Conservation (phyloP, 2,888 invertebrate species). For the Peribatodes rhomboidaria region DNA sequence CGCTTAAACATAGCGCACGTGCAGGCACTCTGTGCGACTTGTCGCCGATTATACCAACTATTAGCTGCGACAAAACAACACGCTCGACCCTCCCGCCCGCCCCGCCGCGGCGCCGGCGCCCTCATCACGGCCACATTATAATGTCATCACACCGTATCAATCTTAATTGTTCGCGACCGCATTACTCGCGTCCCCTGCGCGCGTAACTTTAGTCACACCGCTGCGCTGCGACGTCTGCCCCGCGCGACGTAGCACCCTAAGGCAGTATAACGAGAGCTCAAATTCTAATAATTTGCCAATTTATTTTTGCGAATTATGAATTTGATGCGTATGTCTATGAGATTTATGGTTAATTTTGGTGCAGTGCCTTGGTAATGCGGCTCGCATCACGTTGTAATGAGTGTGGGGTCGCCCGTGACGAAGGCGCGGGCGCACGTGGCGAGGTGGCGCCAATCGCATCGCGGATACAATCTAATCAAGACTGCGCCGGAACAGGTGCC, state of each 20-base stretch:
- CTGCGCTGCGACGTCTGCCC: neutral
- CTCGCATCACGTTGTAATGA: slow-evolving; percentile 62
- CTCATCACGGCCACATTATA: slow-evolving; percentile 71
- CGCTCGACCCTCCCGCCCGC: too few relatives aligned
- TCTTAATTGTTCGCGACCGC: slow-evolving; percentile 72
- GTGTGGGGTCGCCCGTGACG: slow-evolving; percentile 43
- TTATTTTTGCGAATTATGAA: slow-evolving; percentile 1
- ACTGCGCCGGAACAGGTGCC: slow-evolving; percentile 38
- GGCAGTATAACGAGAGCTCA: neutral
- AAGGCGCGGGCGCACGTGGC: slow-evolving; percentile 62
- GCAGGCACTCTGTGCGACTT: slow-evolving; percentile 22
- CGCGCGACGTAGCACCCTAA: neutral
- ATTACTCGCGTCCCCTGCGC: slow-evolving; percentile 54
- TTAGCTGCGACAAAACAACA: slow-evolving; percentile 50
- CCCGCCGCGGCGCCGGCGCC: slow-evolving; percentile 48
- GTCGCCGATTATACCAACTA: slow-evolving; percentile 45
- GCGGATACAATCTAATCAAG: slow-evolving; percentile 22
- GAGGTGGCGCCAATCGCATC: slow-evolving; percentile 58
- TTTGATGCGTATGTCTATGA: slow-evolving; percentile 5
- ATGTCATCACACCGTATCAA: slow-evolving; percentile 77
- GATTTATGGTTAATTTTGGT: slow-evolving; percentile 13
- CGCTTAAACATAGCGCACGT: slow-evolving; percentile 30
- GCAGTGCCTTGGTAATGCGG: slow-evolving; percentile 28
- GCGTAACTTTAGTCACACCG: slow-evolving; percentile 38
- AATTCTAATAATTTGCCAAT: neutral